Evolutionary conservation across 1,140 invertebrate species (phyloP), one percentile per base, ranked within the genome.

Genomic region (Bombus ignitus): DNA sequence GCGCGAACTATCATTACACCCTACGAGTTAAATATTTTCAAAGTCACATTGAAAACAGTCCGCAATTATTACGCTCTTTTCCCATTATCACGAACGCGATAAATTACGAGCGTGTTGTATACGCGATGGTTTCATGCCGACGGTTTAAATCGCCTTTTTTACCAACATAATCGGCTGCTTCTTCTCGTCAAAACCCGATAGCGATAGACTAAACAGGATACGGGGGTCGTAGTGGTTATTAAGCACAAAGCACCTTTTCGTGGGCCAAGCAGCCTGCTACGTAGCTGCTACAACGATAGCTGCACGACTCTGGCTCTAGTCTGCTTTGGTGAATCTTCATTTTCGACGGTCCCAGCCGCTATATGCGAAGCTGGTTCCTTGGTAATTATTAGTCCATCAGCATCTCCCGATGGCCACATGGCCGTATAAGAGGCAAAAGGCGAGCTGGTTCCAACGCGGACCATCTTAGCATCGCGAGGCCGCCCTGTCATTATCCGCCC

Each of bases 401-500:
- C 90, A 92, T 92, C 92, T 93, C 86, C 74, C 93, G 94, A 94
- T 93, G 89, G 91, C 94, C 94, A 95, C 94, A 95, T 95, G 94
- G 94, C 92, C 91, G 92, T 91, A 86, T 87, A 88, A 87, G 86
- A 82, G 87, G 82, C 82, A 78, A 90, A 86, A 83, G 77, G 85
- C 85, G 77, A 76, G 87, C 87, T 81, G 88, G 78, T 89, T 86
- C 83, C 87, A 87, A 73, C 83, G 84, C 85, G 90, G 85, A 80
- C 87, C 91, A 92, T 93, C 89, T 91, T 92, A 87, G 90, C n/a
- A 87, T 71, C 87, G 87, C 85, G 82, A 89, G 84, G 87, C 94
- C 95, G 95, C 94, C 94, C 95, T 95, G 94, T 95, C 92, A 95
- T 95, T 95, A 95, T 95, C 94, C 94, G 92, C 94, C 95, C 94